A percentile compares a stretch with the other conserved stretches of the same genome.
Evolutionary conservation across 2,113 vertebrate species (phyloP).

Genomic region (Archilochus colubris): DNA sequence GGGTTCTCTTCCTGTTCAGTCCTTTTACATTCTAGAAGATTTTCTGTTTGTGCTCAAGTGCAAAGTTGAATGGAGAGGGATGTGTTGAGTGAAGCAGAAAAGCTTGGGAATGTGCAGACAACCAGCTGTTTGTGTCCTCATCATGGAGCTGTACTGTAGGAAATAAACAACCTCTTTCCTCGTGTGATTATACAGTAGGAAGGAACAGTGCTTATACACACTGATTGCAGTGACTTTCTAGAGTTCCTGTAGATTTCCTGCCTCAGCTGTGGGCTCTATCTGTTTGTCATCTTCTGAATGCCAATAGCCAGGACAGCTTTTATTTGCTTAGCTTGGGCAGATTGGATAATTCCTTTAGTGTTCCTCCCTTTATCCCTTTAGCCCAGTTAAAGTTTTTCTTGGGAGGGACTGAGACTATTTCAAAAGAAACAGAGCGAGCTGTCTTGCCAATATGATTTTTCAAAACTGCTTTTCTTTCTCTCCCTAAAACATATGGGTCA

Average conservation of each 20-base stretch:
- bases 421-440: neutral
- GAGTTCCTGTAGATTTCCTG: neutral
- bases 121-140: neutral
- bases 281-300: neutral
- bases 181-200: neutral
- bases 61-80: neutral
- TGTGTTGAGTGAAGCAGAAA: neutral
- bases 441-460: conserved; percentile 27
- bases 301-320: neutral
- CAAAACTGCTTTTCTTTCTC: conserved; percentile 14
- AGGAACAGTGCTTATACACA: neutral
- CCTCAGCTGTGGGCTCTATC: neutral
- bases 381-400: conserved; percentile 7
- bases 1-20: neutral
- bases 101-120: neutral
- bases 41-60: neutral
- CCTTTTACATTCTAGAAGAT: neutral
- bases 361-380: conserved; percentile 13
- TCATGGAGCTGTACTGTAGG: neutral
- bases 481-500: conserved; percentile 29
- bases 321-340: neutral
- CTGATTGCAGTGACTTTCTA: neutral
- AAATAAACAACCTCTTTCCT: neutral
- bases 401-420: neutral
- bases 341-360: neutral